These are phyloP conservation scores for Pseudorectes ferrugineus DNA, from an alignment of 2,113 vertebrate species.

Conservation along the genomic window DNA sequence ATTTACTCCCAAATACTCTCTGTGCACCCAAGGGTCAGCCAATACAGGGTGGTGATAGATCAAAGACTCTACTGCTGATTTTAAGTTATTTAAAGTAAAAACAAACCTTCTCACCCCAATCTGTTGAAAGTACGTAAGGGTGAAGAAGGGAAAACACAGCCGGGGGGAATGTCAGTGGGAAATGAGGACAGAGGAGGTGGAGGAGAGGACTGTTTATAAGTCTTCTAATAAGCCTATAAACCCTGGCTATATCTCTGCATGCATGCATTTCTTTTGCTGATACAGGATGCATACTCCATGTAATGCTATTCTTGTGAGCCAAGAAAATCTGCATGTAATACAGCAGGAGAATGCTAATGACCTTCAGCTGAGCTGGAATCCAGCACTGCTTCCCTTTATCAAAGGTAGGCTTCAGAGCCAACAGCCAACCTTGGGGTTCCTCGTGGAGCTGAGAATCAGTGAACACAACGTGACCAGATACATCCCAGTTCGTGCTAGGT, in stretches of 20 bases:
- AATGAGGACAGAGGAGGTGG: background rate
- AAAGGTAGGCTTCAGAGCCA: background rate
- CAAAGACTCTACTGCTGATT: background rate
- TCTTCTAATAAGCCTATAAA: slow-evolving; percentile 32
- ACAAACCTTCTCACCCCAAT: slow-evolving; percentile 42
- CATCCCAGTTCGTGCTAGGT: background rate
- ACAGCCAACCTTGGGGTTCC: background rate
- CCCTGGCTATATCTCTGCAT: background rate
- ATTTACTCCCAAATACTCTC: background rate
- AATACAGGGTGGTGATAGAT: background rate
- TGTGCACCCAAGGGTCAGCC: background rate
- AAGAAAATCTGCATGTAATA: slow-evolving; percentile 56
- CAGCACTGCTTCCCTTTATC: background rate
- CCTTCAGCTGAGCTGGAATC: background rate
- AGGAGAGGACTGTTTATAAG: background rate
- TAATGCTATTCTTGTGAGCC: slow-evolving; percentile 33
- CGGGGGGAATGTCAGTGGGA: slow-evolving; percentile 23
- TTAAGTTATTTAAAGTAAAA: slow-evolving; percentile 44
- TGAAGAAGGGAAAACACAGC: slow-evolving; percentile 34
- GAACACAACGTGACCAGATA: background rate
- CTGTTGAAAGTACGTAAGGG: background rate
- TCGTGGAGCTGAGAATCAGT: background rate
- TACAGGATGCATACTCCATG: slow-evolving; percentile 10
- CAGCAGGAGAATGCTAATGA: slow-evolving; percentile 57
- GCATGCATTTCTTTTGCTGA: slow-evolving; percentile 27